These are phyloP conservation scores for Bos javanicus DNA, from an alignment of 2,113 vertebrate species.

Conservation along the genomic window DNA sequence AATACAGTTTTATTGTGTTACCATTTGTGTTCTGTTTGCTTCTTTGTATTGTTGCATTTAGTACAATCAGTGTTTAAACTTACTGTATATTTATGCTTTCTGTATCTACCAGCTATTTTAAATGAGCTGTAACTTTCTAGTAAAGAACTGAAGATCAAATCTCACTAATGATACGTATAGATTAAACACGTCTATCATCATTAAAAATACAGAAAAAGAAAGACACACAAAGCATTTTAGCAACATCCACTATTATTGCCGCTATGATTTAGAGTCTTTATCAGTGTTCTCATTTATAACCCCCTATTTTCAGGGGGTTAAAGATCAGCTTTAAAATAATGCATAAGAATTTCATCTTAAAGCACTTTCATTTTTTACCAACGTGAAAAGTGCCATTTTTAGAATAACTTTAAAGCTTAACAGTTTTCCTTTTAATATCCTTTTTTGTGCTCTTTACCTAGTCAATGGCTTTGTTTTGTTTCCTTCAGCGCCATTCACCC, in stretches of 20 bases:
- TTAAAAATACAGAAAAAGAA: slow-evolving; percentile 77
- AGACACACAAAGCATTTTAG: slow-evolving; percentile 67
- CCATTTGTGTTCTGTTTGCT: slow-evolving; percentile 87
- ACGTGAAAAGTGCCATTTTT: slow-evolving; percentile 78
- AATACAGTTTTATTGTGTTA: slow-evolving; percentile 99
- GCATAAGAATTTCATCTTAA: slow-evolving; percentile 75
- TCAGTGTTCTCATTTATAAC: slow-evolving; percentile 75
- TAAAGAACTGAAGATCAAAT: slow-evolving; percentile 84
- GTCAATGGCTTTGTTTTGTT: slow-evolving; percentile 53
- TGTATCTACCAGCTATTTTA: slow-evolving; percentile 87
- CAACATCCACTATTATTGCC: slow-evolving; percentile 74
- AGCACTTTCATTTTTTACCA: slow-evolving; percentile 84
- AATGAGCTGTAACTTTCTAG: slow-evolving; percentile 88
- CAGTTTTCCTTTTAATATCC: slow-evolving; percentile 52
- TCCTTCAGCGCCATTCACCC: slow-evolving; percentile 73
- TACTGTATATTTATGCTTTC: slow-evolving; percentile 87
- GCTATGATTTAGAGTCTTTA: slow-evolving; percentile 71
- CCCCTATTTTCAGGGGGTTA: slow-evolving; percentile 83
- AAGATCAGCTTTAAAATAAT: slow-evolving; percentile 80
- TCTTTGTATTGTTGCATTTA: slow-evolving; percentile 89
- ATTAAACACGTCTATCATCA: slow-evolving; percentile 80
- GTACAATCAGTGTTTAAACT: slow-evolving; percentile 89
- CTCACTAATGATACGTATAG: slow-evolving; percentile 78
- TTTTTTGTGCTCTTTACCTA: background rate
- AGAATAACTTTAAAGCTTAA: slow-evolving; percentile 74